These are phyloP conservation scores for Conus canariensis DNA, from an alignment of 2,888 invertebrate genomes.

Conservation along the genomic window DNA sequence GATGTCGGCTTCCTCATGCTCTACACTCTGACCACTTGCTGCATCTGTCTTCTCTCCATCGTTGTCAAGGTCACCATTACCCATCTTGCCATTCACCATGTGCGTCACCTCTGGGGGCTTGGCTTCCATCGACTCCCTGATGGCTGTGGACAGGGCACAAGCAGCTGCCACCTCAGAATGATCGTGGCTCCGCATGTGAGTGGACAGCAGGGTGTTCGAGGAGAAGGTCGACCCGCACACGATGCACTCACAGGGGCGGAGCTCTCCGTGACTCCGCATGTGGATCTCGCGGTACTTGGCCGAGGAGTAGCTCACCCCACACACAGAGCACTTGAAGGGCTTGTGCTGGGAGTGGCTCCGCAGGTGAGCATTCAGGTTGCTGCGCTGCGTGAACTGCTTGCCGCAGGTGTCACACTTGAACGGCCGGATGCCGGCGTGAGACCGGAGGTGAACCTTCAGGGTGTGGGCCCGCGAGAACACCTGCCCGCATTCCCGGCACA, in stretches of 20 bases:
- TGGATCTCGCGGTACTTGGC: neutral
- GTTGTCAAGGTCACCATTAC: neutral
- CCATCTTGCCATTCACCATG: neutral
- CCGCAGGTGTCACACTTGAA: conserved; percentile 23
- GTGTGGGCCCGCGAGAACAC: conserved; percentile 11
- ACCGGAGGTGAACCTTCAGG: conserved; percentile 19
- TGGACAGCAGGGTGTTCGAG: neutral
- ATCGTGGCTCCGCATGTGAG: neutral
- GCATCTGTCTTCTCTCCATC: neutral
- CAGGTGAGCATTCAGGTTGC: conserved; percentile 5
- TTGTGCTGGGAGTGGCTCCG: neutral
- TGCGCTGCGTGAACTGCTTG: conserved; percentile 24
- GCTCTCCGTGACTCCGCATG: conserved; percentile 16
- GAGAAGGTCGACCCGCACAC: conserved; percentile 23
- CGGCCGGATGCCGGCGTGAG: neutral
- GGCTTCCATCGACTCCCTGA: neutral
- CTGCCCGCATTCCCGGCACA: conserved; percentile 20
- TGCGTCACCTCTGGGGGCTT: neutral
- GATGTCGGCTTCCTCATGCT: no score
- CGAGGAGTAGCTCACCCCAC: conserved; percentile 21
- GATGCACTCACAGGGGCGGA: conserved; percentile 19
- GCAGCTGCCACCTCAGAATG: neutral
- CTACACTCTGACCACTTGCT: neutral
- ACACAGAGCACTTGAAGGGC: neutral
- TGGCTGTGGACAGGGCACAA: neutral